These are phyloP conservation scores for Aphaenogaster ashmeadi DNA, from an alignment of 1,140 invertebrate species.

Conservation along the genomic window DNA sequence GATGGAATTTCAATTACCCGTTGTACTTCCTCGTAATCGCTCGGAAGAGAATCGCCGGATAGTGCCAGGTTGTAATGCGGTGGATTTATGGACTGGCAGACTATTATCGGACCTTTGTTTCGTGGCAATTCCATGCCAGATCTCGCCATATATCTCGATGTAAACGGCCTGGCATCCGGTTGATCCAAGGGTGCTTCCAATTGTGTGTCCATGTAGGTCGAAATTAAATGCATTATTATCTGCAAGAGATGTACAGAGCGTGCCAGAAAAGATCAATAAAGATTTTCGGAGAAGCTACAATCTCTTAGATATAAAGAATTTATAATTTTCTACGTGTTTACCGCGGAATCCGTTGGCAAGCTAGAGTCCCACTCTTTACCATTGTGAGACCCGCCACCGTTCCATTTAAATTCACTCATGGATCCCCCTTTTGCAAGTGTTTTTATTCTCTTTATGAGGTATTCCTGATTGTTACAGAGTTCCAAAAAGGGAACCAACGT, in stretches of 20 bases:
- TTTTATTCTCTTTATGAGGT: conserved; percentile 92
- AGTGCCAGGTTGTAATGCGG: conserved; percentile 92
- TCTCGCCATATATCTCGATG: conserved; percentile 86
- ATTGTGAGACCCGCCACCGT: conserved; percentile 91
- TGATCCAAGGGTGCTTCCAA: conserved; percentile 92
- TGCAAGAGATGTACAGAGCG: conserved; percentile 82
- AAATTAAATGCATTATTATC: conserved; percentile 94
- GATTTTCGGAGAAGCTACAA: not conserved
- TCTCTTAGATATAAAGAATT: not conserved
- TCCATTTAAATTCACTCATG: conserved; percentile 94
- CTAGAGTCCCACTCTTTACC: conserved; percentile 93
- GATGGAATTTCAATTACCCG: conserved; percentile 86
- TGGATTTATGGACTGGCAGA: conserved; percentile 89
- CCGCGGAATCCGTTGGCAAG: conserved; percentile 93
- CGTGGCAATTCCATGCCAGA: conserved; percentile 83
- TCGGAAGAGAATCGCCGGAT: conserved; percentile 87
- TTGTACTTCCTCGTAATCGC: conserved; percentile 88
- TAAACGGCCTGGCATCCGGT: conserved; percentile 93
- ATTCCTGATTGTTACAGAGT: conserved; percentile 93
- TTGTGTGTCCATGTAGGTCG: conserved; percentile 93
- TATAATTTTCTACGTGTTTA: conserved; percentile 84
- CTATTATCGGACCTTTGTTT: conserved; percentile 86
- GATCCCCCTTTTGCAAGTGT: conserved; percentile 92
- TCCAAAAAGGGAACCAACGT: conserved; percentile 93
- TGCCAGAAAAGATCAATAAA: conserved; percentile 28